Base-by-base conservation (phyloP, 2,113 vertebrate species). In the Clinocottus analis region DNA sequence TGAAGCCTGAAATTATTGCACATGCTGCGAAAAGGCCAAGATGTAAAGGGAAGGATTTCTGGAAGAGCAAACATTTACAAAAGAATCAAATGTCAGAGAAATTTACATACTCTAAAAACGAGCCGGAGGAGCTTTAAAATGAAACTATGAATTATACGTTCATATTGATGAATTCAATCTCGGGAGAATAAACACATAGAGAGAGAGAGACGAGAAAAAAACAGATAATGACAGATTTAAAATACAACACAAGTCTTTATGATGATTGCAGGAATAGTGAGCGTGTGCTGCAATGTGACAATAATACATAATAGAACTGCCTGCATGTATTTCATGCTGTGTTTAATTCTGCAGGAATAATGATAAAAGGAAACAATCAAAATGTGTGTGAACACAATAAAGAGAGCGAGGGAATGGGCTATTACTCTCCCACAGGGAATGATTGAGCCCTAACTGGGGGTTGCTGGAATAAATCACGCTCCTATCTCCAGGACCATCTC, bases 341-440 rank as follows among this genome's bases (percentile, higher is more conserved):
- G 91, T 94, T 95, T 93, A 94, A 95, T 94, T 94, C 91, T 92
- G 85, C 87, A 87, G 89, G 93, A 94, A 93, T 87, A 93, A 92
- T 93, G 93, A 94, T 90, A 89, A 95, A 93, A 92, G 87, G 92
- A 92, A 93, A 94, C 91, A 93, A 93, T 93, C 91, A 93, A 90
- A 93, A 91, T 83, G 90, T 79, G 84, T 91, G 91, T 88, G 87
- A 91, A 90, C 87, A 87, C 87, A 90, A 90, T 90, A 92, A 91
- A 90, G 87, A 80, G 61, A 83, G 87, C 82, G 71, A 91, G 25
- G 53, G 88, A 90, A 92, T 89, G 90, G 86, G 75, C 84, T 76
- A 85, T 87, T 90, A 82, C 85, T 89, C 85, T 85, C 88, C 89
- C 90, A 91, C 88, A 83, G 88, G 89, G 88, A 91, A 90, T 90